A percentile compares a stretch with the other conserved stretches of the same genome.
These are phyloP conservation scores for Jaculus jaculus DNA, from an alignment of 2,113 vertebrate species.

Conservation along the genomic window DNA sequence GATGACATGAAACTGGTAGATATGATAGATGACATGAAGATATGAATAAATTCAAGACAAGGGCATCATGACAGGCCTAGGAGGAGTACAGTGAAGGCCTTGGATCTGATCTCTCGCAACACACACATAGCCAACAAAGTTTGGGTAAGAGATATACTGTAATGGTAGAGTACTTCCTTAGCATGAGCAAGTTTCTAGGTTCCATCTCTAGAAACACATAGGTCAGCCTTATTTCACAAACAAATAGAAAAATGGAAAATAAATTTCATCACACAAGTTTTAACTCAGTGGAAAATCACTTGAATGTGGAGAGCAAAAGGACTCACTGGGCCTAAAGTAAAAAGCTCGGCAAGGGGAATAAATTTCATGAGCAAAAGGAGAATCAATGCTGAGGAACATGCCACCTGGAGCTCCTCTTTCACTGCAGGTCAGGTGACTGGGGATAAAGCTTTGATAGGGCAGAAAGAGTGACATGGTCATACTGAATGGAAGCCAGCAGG, in stretches of 20 bases:
- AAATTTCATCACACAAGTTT: constrained; percentile 6
- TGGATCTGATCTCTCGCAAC: background rate
- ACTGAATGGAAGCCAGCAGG: constrained; percentile 34
- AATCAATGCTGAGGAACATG: background rate
- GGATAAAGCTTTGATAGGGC: background rate
- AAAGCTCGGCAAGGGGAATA: constrained; percentile 34
- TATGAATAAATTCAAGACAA: background rate
- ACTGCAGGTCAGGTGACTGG: background rate
- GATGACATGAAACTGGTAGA: constrained; percentile 1
- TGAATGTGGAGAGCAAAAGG: background rate
- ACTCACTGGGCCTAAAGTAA: background rate
- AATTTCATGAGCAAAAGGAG: constrained; percentile 34
- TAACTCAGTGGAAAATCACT: background rate
- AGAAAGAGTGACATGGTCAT: background rate
- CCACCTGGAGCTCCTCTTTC: background rate
- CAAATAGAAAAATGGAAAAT: constrained; percentile 32
- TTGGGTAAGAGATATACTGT: background rate
- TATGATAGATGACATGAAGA: background rate
- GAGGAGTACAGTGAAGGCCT: background rate
- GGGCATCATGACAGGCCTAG: background rate
- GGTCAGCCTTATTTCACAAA: background rate
- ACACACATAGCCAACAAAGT: no score
- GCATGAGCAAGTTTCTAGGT: background rate
- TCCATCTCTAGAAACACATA: background rate
- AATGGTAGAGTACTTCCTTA: background rate